phyloP scores from a whole-genome alignment of 2,797 vertebrate genomes.

The Margarornis squamiger region DNA sequence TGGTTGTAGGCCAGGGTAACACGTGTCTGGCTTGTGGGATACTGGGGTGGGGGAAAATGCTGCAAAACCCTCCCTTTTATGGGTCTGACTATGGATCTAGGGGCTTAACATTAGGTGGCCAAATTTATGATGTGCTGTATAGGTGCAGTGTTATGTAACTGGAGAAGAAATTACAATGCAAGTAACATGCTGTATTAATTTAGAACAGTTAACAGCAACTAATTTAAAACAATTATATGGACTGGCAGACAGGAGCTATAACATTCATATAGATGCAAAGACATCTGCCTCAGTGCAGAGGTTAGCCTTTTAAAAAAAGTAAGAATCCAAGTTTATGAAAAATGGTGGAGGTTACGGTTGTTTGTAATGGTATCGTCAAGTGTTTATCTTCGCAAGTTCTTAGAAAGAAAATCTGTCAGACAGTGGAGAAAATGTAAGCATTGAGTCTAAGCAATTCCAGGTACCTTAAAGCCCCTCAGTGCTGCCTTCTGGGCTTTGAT shows the following conservation, averaged over 20 bases:
- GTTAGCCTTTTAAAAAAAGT: not conserved
- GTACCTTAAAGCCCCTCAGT: not conserved
- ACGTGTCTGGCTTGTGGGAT: accelerated
- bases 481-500: not conserved
- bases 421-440: not conserved
- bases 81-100: not conserved
- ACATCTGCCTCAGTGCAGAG: not conserved
- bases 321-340: not conserved
- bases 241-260: not conserved
- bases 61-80: not conserved
- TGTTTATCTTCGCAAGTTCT: not conserved
- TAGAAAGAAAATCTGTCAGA: not conserved
- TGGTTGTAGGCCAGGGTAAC: not conserved
- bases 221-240: not conserved
- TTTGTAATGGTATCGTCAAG: not conserved
- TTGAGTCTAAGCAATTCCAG: not conserved
- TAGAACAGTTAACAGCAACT: not conserved
- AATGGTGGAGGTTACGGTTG: not conserved
- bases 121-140: not conserved
- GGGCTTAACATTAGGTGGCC: not conserved
- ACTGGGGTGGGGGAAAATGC: not conserved
- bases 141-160: not conserved
- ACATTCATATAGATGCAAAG: not conserved
- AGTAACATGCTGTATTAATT: not conserved
- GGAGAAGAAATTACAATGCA: not conserved